phyloP scores from a whole-genome alignment of 92 coral and sea anemone species.

The Paragorgia papillata region DNA sequence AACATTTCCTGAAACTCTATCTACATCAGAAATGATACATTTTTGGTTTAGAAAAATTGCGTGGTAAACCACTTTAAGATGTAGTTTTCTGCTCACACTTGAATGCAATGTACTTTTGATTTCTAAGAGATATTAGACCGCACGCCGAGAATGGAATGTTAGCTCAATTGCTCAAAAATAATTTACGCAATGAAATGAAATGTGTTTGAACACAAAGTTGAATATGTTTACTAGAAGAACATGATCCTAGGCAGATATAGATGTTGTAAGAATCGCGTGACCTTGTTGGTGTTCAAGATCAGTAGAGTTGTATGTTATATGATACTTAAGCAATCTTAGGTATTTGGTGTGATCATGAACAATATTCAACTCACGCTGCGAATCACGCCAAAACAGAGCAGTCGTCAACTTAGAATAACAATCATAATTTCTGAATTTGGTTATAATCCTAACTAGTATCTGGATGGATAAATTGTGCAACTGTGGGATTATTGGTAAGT shows the following conservation, averaged over 20 bases:
- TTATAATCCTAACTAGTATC: not conserved
- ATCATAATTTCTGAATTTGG: not conserved
- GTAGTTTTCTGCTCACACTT: no score
- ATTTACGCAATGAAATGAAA: not conserved
- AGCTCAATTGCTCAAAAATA: not conserved
- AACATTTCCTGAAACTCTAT: no score
- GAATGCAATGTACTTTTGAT: no score
- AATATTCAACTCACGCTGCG: not conserved
- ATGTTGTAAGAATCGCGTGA: not conserved
- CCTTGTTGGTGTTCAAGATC: no score
- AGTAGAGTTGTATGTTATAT: no score
- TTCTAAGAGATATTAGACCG: not conserved
- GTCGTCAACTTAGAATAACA: not conserved
- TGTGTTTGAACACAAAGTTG: not conserved
- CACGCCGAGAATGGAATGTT: not conserved
- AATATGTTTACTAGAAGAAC: no score
- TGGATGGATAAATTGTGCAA: conserved; percentile 12
- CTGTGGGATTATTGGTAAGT: conserved; percentile 11
- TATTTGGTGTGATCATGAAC: not conserved
- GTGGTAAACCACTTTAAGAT: no score
- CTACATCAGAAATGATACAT: no score
- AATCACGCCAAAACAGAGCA: not conserved
- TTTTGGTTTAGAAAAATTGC: no score
- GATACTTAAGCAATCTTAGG: not conserved
- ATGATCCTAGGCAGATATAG: no score